Conservation (phyloP, 2,797 vertebrate genomes). For the Eptatretus atami region DNA sequence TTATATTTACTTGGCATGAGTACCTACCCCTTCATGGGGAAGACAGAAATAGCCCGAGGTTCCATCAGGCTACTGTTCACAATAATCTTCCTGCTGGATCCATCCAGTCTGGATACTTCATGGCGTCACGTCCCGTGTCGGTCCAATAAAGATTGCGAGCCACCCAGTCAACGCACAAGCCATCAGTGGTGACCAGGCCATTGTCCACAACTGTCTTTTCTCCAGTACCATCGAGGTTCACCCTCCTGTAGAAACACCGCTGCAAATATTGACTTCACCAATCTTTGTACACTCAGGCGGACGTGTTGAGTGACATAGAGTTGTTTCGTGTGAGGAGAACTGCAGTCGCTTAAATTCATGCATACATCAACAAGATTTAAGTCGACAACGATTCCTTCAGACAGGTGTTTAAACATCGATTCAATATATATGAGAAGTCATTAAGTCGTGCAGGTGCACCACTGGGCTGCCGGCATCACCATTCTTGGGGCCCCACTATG, state of each 20-base stretch:
- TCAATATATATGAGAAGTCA: too few relatives aligned
- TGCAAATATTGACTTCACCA: too few relatives aligned
- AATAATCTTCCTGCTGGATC: conserved; percentile 52
- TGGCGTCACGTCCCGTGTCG: conserved; percentile 76
- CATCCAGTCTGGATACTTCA: conserved; percentile 72
- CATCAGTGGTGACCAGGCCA: conserved; percentile 77
- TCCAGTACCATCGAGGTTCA: conserved; percentile 45
- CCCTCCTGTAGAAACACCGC: conserved; percentile 18
- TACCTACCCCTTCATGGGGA: conserved; percentile 76
- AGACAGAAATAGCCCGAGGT: conserved; percentile 73
- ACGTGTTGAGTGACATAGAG: too few relatives aligned
- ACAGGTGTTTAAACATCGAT: too few relatives aligned
- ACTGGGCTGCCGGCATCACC: too few relatives aligned
- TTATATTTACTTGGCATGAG: neutral
- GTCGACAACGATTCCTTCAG: too few relatives aligned
- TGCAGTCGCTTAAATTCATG: too few relatives aligned
- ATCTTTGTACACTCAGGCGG: too few relatives aligned
- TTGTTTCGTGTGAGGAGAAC: too few relatives aligned
- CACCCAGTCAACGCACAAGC: conserved; percentile 80
- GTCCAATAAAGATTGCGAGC: conserved; percentile 94
- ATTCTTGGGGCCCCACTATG: too few relatives aligned
- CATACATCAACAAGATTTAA: too few relatives aligned
- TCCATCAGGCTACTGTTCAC: conserved; percentile 87
- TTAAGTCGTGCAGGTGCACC: too few relatives aligned
- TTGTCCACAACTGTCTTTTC: conserved; percentile 87